Base-by-base conservation (phyloP, 2,113 vertebrate genomes). In the Pelmatolapia mariae region DNA sequence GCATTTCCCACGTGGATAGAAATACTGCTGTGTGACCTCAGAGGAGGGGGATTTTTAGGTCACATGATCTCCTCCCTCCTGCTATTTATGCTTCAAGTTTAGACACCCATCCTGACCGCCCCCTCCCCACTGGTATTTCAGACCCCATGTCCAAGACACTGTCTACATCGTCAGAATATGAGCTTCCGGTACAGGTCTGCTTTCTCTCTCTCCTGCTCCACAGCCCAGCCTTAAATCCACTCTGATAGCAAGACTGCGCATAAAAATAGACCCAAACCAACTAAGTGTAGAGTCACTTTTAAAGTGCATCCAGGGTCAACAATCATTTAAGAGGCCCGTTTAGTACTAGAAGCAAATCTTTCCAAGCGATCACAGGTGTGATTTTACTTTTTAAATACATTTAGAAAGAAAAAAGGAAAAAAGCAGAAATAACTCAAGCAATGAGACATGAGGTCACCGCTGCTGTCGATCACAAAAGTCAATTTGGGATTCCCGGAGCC, bases 111-210 rank as follows among this genome's bases (percentile, higher is more conserved):
- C n/a, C n/a, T 19, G n/a, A 52, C 16, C 40, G 18, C 33, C 81
- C 33, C 59, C 26, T 33, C 71, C 33, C 66, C 12, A 24, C 13
- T 26, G 53, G 73, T 40, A 86, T 82, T 47, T 80, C 33, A 79
- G 86, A 78, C 43, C 15, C 26, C 10, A 19, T 56, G 45, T 83
- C 80, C 83, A 80, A 80, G 59, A 26, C 13, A 19, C 80, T 26
- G 54, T 52, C 56, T 33, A 29, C 85, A 56, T 83, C 10, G 59
- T 87, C 61, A 40, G 83, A 92, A 89, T 13, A 40, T 59, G 81
- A 90, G 86, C 86, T 88, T 94, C 93, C 90, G 89, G 33, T 88
- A 15, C 2, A 66, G 36, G 54, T 90, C 40, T 10, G 43, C 63
- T 92, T 89, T 87, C 91, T 53, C 66, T 53, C 66, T 40, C 40